Evolutionary conservation across 2,888 invertebrate species (phyloP).

Genomic region (Shargacucullia verbasci): DNA sequence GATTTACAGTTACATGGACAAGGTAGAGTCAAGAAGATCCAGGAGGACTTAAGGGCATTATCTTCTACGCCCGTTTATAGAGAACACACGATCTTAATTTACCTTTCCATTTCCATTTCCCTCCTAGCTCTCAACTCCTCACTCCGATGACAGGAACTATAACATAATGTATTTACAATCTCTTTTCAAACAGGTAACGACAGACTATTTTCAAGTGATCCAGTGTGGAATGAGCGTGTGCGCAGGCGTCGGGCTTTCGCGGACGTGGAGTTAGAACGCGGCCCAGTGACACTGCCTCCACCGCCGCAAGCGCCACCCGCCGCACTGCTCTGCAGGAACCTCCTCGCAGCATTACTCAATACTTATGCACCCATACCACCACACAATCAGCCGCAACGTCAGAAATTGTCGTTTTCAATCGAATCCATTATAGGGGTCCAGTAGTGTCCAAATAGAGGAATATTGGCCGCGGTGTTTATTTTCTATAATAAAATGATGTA

Average conservation of each 20-base stretch:
- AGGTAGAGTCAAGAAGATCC: too few relatives aligned
- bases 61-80: too few relatives aligned
- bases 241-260: constrained; percentile 90
- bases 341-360: constrained; percentile 80
- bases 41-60: too few relatives aligned
- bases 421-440: constrained; percentile 92
- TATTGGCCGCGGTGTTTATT: too few relatives aligned
- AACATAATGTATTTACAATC: too few relatives aligned
- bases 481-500: too few relatives aligned
- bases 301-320: constrained; percentile 64
- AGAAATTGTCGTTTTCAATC: constrained; percentile 90
- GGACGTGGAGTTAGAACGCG: constrained; percentile 92
- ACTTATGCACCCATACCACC: constrained; percentile 75
- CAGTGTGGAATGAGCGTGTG: constrained; percentile 87
- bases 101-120: too few relatives aligned
- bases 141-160: too few relatives aligned
- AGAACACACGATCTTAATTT: too few relatives aligned
- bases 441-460: constrained; percentile 54
- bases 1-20: too few relatives aligned
- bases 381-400: constrained; percentile 65
- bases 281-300: constrained; percentile 46
- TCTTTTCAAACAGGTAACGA: constrained; percentile 62
- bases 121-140: too few relatives aligned
- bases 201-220: constrained; percentile 68
- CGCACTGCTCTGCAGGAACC: constrained; percentile 85